Conservation (phyloP, 2,113 vertebrate genomes). For the Percopsis transmontana region DNA sequence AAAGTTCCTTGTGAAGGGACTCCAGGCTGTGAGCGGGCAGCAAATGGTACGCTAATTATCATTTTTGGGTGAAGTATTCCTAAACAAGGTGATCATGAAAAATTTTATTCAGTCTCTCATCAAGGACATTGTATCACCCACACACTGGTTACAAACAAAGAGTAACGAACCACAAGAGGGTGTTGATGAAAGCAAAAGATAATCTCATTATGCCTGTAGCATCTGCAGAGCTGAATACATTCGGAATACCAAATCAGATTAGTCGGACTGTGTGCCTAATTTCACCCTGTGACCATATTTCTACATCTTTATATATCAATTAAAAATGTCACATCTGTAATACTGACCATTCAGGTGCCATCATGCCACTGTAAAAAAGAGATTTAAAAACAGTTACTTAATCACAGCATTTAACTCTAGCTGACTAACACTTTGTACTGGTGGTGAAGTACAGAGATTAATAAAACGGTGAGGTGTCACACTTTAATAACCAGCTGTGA, state of each 20-base stretch:
- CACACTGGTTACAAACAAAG: slow-evolving; percentile 1
- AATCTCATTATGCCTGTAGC: slow-evolving; percentile 21
- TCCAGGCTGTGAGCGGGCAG: too few species aligned
- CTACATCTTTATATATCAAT: slow-evolving; percentile 16
- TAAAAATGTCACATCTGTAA: slow-evolving; percentile 10
- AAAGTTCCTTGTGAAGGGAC: background rate
- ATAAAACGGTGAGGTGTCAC: slow-evolving; percentile 5
- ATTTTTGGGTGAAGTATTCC: too few species aligned
- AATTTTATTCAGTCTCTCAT: background rate
- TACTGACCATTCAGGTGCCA: too few species aligned
- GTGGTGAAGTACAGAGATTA: slow-evolving; percentile 9
- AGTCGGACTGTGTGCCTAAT: background rate
- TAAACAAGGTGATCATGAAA: too few species aligned
- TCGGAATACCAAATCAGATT: background rate
- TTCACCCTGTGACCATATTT: slow-evolving; percentile 12
- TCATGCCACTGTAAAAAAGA: slow-evolving; percentile 14
- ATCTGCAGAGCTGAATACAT: background rate
- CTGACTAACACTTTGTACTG: slow-evolving; percentile 12
- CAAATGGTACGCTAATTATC: too few species aligned
- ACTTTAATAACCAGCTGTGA: slow-evolving; percentile 16
- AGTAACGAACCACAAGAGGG: background rate
- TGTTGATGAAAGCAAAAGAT: slow-evolving; percentile 6
- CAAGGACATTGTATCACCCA: slow-evolving; percentile 16
- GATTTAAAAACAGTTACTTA: slow-evolving; percentile 2
- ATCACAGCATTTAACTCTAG: slow-evolving; percentile 19